These are phyloP conservation scores for Paramacrobiotus metropolitanus DNA, from an alignment of 1,140 invertebrate genomes.

Conservation along the genomic window DNA sequence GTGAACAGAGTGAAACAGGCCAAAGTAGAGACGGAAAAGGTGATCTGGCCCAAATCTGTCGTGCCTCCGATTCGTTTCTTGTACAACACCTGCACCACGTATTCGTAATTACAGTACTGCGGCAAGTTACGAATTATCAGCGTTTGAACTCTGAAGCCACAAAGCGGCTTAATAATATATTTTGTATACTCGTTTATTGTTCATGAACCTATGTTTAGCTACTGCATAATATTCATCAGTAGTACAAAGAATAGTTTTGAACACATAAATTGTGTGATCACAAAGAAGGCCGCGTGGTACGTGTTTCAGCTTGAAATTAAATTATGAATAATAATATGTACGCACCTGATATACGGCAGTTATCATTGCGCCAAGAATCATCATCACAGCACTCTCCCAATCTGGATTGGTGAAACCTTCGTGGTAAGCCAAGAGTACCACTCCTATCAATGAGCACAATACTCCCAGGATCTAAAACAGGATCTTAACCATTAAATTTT, in stretches of 20 bases:
- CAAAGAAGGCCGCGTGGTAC: too few species aligned
- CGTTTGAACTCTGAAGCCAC: background rate
- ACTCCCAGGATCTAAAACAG: conserved; percentile 2
- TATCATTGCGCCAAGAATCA: background rate
- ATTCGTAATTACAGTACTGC: too few species aligned
- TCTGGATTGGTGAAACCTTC: conserved; percentile 2
- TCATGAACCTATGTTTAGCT: too few species aligned
- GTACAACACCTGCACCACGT: background rate
- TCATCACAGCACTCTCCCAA: background rate
- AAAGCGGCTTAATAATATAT: too few species aligned
- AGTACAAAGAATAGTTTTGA: too few species aligned
- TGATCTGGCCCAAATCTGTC: background rate
- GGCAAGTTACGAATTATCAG: too few species aligned
- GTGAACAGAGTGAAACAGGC: background rate
- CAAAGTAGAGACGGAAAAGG: background rate
- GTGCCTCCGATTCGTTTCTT: background rate
- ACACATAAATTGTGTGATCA: too few species aligned
- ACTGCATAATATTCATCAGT: too few species aligned
- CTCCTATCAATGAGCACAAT: background rate
- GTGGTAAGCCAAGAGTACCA: background rate
- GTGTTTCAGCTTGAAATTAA: too few species aligned
- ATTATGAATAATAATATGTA: too few species aligned
- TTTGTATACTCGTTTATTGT: too few species aligned
- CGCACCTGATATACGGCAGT: background rate
- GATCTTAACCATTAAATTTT: too few species aligned